Evolutionary conservation across 1,140 invertebrate species (phyloP).

Genomic region (Musca vetustissima): DNA sequence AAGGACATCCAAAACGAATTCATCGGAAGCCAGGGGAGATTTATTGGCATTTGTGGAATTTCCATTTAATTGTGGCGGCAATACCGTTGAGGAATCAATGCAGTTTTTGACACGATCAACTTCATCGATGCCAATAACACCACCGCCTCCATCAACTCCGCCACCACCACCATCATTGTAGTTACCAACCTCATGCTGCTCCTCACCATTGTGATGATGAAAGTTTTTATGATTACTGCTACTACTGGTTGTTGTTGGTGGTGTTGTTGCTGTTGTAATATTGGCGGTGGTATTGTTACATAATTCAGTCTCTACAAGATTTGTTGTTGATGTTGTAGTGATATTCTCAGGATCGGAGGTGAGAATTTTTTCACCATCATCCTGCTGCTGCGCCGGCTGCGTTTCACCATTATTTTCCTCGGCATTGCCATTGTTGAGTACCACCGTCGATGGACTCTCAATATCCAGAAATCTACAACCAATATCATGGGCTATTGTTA

Average conservation of each 20-base stretch:
- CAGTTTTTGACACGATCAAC: constrained; percentile 4
- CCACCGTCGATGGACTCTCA: constrained; percentile 30
- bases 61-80: constrained; percentile 8
- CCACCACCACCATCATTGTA: constrained; percentile 33
- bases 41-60: constrained; percentile 11
- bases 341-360: constrained; percentile 3
- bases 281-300: constrained; percentile 55
- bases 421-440: constrained; percentile 44
- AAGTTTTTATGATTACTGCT: constrained; percentile 41
- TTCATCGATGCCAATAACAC: constrained; percentile 29
- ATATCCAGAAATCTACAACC: constrained; percentile 75
- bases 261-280: constrained; percentile 39
- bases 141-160: constrained; percentile 33
- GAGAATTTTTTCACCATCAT: neutral
- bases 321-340: constrained; percentile 32
- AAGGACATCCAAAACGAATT: constrained; percentile 71
- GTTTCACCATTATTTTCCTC: constrained; percentile 36
- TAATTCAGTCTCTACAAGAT: constrained; percentile 53
- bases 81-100: constrained; percentile 4
- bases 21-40: constrained; percentile 50
- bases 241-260: constrained; percentile 38
- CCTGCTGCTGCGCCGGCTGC: constrained; percentile 41
- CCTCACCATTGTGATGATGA: constrained; percentile 48
- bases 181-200: constrained; percentile 34
- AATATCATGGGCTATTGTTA: constrained; percentile 75